phyloP scores from a whole-genome alignment of 2,888 invertebrate species.

The Patella caerulea region DNA sequence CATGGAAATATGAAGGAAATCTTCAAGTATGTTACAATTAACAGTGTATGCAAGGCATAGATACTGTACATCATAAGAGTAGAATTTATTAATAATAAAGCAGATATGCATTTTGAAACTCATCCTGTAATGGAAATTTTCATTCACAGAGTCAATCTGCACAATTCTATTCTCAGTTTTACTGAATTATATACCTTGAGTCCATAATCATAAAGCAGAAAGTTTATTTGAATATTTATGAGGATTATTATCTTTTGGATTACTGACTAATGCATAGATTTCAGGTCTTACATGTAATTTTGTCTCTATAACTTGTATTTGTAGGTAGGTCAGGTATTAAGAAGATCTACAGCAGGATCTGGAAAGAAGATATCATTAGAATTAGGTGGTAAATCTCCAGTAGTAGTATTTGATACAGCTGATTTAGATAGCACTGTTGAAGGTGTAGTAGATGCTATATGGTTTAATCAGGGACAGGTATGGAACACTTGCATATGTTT shows the following conservation, averaged over 20 bases:
- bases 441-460: constrained; percentile 74
- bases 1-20: no score
- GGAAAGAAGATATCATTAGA: constrained; percentile 72
- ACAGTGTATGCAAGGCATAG: neutral
- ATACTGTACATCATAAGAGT: no score
- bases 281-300: no score
- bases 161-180: no score
- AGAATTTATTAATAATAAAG: no score
- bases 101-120: no score
- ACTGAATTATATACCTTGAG: no score
- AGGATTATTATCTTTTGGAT: constrained; percentile 1
- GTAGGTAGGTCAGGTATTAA: constrained; percentile 69
- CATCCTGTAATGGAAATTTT: no score
- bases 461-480: constrained; percentile 76
- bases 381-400: constrained; percentile 72
- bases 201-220: no score
- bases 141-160: no score
- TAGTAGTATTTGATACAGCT: constrained; percentile 75
- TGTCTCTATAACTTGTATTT: constrained; percentile 11
- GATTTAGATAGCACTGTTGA: constrained; percentile 76
- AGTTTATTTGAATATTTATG: neutral
- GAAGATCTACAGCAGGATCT: constrained; percentile 66
- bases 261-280: no score
- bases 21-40: no score
- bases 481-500: neutral